A percentile compares a stretch with the other conserved stretches of the same genome.
phyloP scores from a whole-genome alignment of 2,888 invertebrate genomes.

The Pomacea canaliculata region DNA sequence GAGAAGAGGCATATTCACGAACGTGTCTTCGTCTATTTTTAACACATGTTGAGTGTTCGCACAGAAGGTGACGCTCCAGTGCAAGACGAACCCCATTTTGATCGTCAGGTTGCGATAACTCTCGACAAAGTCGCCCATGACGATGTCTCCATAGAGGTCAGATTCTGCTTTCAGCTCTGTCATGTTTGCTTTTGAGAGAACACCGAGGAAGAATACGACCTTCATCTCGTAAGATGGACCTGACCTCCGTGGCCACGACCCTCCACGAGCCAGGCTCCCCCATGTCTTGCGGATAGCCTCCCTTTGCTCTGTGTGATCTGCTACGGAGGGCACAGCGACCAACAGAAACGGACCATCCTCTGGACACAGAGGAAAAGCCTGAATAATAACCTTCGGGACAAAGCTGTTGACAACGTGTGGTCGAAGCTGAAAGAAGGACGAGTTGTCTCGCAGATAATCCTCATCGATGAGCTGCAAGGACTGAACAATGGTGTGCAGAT shows the following conservation, averaged over 20 bases:
- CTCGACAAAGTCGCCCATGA: conserved; percentile 14
- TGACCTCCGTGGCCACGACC: neutral
- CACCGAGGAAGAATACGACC: conserved; percentile 13
- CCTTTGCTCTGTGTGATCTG: neutral
- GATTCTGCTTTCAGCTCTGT: neutral
- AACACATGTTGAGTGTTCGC: neutral
- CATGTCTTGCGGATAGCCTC: conserved; percentile 13
- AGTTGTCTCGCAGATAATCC: neutral
- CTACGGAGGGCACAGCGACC: conserved; percentile 7
- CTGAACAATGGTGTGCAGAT: neutral
- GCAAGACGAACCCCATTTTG: conserved; percentile 12
- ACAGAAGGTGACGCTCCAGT: conserved; percentile 4
- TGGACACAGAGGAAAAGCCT: neutral
- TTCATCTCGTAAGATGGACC: neutral
- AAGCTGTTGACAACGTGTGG: neutral
- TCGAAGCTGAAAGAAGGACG: conserved; percentile 4
- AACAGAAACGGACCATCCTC: conserved; percentile 4
- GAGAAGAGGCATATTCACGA: conserved; percentile 9
- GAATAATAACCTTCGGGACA: neutral
- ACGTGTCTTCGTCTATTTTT: conserved; percentile 20
- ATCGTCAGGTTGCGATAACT: conserved; percentile 15
- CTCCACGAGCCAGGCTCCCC: conserved; percentile 10
- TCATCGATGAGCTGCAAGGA: neutral
- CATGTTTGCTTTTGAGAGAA: neutral
- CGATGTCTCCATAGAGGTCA: neutral